Conservation (phyloP, 2,113 vertebrate genomes). For the Cygnus buccinator region DNA sequence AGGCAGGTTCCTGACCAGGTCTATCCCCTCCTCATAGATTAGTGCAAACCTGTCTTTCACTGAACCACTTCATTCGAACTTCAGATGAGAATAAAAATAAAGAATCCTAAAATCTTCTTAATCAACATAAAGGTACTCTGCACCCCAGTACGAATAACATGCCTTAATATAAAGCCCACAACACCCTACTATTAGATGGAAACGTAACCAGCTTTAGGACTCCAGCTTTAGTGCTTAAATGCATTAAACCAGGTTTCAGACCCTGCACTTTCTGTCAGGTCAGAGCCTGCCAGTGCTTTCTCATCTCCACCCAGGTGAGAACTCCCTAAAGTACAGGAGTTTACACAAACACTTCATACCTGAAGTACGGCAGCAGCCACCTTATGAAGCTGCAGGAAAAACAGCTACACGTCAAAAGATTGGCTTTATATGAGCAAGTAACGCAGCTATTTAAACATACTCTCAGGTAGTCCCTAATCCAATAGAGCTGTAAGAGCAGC, state of each 20-base stretch:
- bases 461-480: constrained; percentile 20
- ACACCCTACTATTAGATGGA: not conserved
- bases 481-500: not conserved
- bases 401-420: not conserved
- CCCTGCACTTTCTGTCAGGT: not conserved
- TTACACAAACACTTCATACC: not conserved
- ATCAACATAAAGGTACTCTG: not conserved
- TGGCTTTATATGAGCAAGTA: not conserved
- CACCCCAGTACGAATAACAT: not conserved
- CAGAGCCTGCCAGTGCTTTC: not conserved
- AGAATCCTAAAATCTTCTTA: not conserved
- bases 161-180: not conserved
- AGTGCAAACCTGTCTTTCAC: too few species aligned
- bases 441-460: not conserved
- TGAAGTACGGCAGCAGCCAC: not conserved
- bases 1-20: not conserved
- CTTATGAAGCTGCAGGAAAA: not conserved
- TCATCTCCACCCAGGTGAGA: not conserved
- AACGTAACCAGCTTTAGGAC: not conserved
- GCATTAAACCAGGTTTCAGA: not conserved
- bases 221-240: not conserved
- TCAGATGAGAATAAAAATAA: not conserved
- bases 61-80: rapidly evolving
- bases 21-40: not conserved
- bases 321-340: not conserved